phyloP scores from a whole-genome alignment of 1,140 invertebrate genomes.

The Notospermus geniculatus region DNA sequence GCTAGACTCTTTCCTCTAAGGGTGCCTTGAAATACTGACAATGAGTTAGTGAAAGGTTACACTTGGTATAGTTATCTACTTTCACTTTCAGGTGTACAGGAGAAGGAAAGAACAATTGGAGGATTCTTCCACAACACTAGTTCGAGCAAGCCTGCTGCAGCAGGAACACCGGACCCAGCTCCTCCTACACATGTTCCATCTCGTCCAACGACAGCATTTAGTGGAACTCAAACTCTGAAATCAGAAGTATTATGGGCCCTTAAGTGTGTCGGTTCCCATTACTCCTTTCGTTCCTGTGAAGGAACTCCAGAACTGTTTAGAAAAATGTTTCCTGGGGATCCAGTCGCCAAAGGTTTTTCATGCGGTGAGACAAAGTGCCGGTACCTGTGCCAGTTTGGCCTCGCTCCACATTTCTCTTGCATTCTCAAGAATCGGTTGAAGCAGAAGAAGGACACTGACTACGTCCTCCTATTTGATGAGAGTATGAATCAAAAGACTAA shows the following conservation, averaged over 20 bases:
- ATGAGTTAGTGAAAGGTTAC: no score
- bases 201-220: no score
- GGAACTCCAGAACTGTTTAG: slow-evolving; percentile 5
- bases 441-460: slow-evolving; percentile 2
- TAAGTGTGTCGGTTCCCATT: slow-evolving; percentile 10
- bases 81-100: no score
- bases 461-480: slow-evolving; percentile 27
- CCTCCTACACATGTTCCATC: no score
- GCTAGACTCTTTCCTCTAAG: no score
- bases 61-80: no score
- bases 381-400: slow-evolving; percentile 25
- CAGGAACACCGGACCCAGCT: no score
- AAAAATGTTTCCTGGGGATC: slow-evolving; percentile 23
- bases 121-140: no score
- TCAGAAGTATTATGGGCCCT: slow-evolving; percentile 19
- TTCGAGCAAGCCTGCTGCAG: no score
- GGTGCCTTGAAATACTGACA: no score
- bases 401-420: slow-evolving; percentile 23
- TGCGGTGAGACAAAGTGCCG: slow-evolving; percentile 20
- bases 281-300: not conserved
- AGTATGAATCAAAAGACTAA: slow-evolving; percentile 19
- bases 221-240: no score
- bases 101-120: no score
- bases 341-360: slow-evolving; percentile 11
- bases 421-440: slow-evolving; percentile 6